Percentiles rank a stretch among this genome's conserved stretches.
Conservation (phyloP, 2,888 invertebrate species). For the Plagiodera versicolora region DNA sequence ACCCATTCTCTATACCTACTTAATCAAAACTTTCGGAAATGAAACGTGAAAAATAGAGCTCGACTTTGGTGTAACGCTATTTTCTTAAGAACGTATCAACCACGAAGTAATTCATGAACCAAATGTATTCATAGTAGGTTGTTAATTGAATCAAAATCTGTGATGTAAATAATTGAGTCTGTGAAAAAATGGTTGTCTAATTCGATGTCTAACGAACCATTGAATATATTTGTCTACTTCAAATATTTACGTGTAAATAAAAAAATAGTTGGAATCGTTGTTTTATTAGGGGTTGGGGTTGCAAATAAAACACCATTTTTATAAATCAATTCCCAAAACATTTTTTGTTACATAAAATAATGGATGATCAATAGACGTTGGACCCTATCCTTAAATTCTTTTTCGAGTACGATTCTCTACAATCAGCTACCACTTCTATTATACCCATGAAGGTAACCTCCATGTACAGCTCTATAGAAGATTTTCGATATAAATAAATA, state of each 20-base stretch:
- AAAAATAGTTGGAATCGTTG: background rate
- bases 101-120: slow-evolving; percentile 9
- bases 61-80: too few species aligned
- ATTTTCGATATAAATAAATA: background rate
- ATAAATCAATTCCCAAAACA: slow-evolving; percentile 32
- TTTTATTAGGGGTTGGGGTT: background rate
- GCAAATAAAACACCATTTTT: background rate
- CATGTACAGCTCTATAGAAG: background rate
- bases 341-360: slow-evolving; percentile 26
- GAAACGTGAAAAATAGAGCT: too few species aligned
- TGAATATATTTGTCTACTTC: slow-evolving; percentile 22
- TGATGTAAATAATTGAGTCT: slow-evolving; percentile 30
- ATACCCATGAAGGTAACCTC: background rate
- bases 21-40: too few species aligned
- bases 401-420: background rate
- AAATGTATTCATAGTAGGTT: slow-evolving; percentile 25
- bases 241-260: slow-evolving; percentile 11
- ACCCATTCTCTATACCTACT: too few species aligned
- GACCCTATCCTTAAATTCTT: slow-evolving; percentile 35
- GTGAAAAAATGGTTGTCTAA: slow-evolving; percentile 38
- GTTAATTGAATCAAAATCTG: slow-evolving; percentile 31
- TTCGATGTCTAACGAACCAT: slow-evolving; percentile 25
- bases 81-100: too few species aligned
- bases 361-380: slow-evolving; percentile 35
- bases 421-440: background rate